Base-by-base conservation (phyloP, 2,888 invertebrate species). In the Drosophila planitibia region DNA sequence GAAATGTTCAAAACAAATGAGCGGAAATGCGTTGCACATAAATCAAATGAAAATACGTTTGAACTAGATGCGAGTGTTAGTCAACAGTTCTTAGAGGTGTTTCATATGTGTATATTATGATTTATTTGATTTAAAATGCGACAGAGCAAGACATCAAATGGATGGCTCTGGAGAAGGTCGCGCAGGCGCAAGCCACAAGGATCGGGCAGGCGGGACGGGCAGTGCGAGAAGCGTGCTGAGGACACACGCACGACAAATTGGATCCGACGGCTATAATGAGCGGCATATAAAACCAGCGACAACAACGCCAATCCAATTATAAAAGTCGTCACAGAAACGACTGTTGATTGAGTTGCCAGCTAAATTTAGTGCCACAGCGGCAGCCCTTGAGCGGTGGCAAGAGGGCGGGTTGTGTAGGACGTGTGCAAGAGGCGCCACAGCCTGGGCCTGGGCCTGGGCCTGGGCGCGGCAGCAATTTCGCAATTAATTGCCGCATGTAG, bases 301-400 rank as follows among this genome's bases (percentile, higher is more conserved):
- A 70, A 65, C 81, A 69, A 72, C 79, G 57, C 53, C 79, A 66
- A 73, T 82, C 88, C 85, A 85, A 85, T 85, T 85, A 85, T 85
- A 85, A 88, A 79, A 83, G 83, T 79, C 88, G 80, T 83, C 89
- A 70, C 77, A 72, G 76, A 74, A 76, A 52, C 78, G 68, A 54
- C 75, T 81, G 86, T 75, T 86, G 86, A 89, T 89, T 88, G 89
- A 86, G 86, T 84, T 81, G 89, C 86, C 69, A 66, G 82, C 83
- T 89, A 77, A 83, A 78, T 86, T 80, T 81, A 85, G 75, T 70
- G 70, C 5, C 54, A 44, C 30, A 9, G 47, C 33, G 63, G 41
- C 33, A 32, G 32, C 58, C 55, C 64, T 64, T 62, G 12, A 28
- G 51, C 16, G 47, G 10, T 19, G 44, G 37, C 49, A 19, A 16